Conservation (phyloP, 2,113 vertebrate species). For the Ciconia stormi region DNA sequence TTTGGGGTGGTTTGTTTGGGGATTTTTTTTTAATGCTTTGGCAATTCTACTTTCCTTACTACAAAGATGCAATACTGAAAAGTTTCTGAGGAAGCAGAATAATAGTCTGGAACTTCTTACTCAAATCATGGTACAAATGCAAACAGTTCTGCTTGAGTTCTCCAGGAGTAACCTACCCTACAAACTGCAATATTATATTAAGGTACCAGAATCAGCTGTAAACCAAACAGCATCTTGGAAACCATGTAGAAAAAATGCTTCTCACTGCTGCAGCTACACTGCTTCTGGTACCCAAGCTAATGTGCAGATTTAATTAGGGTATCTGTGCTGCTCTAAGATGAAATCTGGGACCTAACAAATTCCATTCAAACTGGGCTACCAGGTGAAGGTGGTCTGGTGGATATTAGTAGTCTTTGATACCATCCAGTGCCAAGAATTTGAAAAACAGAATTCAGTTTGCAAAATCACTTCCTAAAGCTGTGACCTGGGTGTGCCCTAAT, state of each 20-base stretch:
- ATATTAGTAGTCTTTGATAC: not conserved
- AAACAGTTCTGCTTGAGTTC: not conserved
- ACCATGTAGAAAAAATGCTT: not conserved
- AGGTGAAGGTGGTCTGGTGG: not conserved
- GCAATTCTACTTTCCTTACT: not conserved
- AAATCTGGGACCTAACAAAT: not conserved
- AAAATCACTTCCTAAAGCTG: not conserved
- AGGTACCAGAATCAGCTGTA: not conserved
- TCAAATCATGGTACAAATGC: not conserved
- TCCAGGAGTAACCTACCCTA: not conserved
- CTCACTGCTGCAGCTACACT: not conserved
- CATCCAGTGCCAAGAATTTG: not conserved
- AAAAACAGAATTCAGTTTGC: not conserved
- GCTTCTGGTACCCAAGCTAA: not conserved
- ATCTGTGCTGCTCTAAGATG: not conserved
- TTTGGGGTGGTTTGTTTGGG: not conserved
- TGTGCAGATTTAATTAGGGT: not conserved
- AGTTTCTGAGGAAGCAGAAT: not conserved
- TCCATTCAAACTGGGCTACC: not conserved
- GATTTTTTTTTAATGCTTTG: not conserved
- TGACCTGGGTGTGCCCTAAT: not conserved
- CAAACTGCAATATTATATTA: not conserved
- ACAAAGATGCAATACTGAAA: not conserved
- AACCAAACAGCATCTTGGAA: not conserved
- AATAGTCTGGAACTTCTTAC: not conserved